phyloP scores from a whole-genome alignment of 2,797 vertebrate species.

The Platalea minor region DNA sequence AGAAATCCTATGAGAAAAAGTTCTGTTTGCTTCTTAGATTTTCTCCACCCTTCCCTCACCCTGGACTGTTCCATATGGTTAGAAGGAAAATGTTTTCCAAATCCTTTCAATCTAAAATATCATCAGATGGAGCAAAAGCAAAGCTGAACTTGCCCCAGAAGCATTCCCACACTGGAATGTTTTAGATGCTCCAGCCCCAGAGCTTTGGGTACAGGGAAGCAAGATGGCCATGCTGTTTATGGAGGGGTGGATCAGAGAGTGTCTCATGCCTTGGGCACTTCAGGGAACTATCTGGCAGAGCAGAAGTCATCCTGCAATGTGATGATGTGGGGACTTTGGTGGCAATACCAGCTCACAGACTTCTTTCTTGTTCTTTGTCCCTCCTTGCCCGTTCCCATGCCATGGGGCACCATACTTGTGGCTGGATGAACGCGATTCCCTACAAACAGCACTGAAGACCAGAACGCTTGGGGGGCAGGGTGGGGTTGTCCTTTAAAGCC shows the following conservation, averaged over 20 bases:
- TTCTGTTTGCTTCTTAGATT: constrained; percentile 1
- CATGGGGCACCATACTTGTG: not conserved
- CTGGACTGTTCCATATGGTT: not conserved
- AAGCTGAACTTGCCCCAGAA: not conserved
- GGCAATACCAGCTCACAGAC: not conserved
- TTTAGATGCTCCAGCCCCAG: not conserved
- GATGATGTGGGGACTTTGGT: not conserved
- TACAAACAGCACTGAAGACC: not conserved
- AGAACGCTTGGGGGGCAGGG: not conserved
- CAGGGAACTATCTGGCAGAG: not conserved
- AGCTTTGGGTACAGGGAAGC: not conserved
- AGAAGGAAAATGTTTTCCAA: not conserved
- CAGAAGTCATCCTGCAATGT: not conserved
- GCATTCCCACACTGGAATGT: not conserved
- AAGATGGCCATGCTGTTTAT: not conserved
- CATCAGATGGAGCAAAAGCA: constrained; percentile 4
- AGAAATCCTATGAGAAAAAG: constrained; percentile 18
- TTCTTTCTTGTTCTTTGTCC: not conserved
- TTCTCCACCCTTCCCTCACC: not conserved
- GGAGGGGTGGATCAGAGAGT: not conserved
- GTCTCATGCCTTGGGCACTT: not conserved
- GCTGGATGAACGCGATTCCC: not conserved
- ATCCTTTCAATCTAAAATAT: not conserved
- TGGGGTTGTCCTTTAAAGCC: not conserved
- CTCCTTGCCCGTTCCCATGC: not conserved